Evolutionary conservation across 1,140 invertebrate genomes (phyloP).

Genomic region (Scylla paramamosain): DNA sequence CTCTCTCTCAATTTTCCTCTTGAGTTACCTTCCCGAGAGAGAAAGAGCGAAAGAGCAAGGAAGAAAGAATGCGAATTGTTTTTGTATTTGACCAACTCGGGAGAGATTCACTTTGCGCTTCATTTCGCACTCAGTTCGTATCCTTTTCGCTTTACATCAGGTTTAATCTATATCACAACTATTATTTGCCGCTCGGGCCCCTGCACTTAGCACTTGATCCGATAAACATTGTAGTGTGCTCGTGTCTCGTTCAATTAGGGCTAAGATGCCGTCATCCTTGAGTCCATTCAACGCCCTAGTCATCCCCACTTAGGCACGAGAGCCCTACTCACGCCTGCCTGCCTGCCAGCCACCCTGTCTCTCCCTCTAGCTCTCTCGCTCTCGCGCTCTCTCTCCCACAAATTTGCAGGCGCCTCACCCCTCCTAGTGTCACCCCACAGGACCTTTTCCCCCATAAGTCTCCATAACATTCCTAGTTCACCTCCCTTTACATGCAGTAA

Average conservation of each 20-base stretch:
- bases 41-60: constrained; percentile 7
- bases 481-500: not conserved
- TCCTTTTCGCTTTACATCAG: not conserved
- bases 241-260: not conserved
- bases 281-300: not conserved
- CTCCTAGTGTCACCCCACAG: not conserved
- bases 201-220: constrained; percentile 1
- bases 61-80: constrained; percentile 23
- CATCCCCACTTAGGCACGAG: not conserved
- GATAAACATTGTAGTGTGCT: not conserved
- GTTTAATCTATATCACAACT: constrained; percentile 7
- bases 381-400: not conserved
- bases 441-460: not conserved
- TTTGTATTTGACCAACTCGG: constrained; percentile 1
- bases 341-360: no score
- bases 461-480: not conserved
- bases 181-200: not conserved
- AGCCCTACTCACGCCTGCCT: no score
- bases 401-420: not conserved
- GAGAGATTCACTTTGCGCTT: not conserved
- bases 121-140: not conserved
- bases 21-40: not conserved
- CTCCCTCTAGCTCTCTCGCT: no score
- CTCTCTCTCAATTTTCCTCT: not conserved
- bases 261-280: not conserved